Base-by-base conservation (phyloP, 2,113 vertebrate genomes). In the Eulemur macaco region DNA sequence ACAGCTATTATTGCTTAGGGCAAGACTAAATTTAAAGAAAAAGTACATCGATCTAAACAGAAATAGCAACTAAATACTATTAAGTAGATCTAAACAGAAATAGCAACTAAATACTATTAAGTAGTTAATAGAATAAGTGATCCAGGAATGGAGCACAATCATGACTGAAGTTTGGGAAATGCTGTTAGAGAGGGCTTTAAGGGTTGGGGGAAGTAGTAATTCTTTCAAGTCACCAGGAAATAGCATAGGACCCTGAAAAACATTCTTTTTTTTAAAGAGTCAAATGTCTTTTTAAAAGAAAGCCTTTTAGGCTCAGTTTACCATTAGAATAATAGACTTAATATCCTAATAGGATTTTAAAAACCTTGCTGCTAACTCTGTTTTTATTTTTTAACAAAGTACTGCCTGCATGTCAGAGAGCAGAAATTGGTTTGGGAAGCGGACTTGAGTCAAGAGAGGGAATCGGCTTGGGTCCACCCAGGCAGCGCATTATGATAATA, bases 401-500 rank as follows among this genome's bases (percentile, higher is more conserved):
- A 37, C 15, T 80, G 31, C 58, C 68, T 96, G 80, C 84, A 56
- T 71, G 74, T 90, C 84, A 91, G 86, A 80, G 56, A 91, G 93
- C 86, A 97, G 84, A 92, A 88, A 96, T 85, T 20, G 34, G 39
- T 96, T 83, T 93, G 78, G 86, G 96, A 92, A 84, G 77, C 74
- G 89, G 85, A 39, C 68, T 89, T 18, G n/a, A 85, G 63, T 27
- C 73, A 29, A 71, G 85, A 76, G 42, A 82, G n/a, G 68, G 68
- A 54, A 11, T 42, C 34, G 8, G 71, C 60, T 27, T 34, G 96
- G 86, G 96, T 96, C 94, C 73, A 52, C 82, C 42, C 83, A 42
- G 94, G 86, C 76, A 78, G 76, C 37, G 0, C 71, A 96, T 97
- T 97, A 96, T 96, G 96, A 78, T 97, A 96, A 97, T 98, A 56